Base-by-base conservation (phyloP, 2,888 invertebrate species). In the Archips crataeganus region DNA sequence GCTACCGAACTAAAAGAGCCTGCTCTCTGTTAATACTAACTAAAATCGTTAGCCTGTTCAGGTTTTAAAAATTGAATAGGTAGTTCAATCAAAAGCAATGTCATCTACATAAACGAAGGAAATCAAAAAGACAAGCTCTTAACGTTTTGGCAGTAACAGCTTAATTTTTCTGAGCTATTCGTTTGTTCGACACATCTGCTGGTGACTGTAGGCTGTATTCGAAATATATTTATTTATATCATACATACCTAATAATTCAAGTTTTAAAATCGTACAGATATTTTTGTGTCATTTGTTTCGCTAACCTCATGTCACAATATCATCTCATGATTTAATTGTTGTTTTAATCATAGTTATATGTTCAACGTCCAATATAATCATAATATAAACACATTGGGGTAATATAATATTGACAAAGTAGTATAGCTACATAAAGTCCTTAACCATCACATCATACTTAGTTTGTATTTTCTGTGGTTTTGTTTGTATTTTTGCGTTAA, bases 401-500 rank as follows among this genome's bases (percentile, higher is more conserved):
- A 11, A 45, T 11, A 45, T 45, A 45, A 45, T 11, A 45, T 15
- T 51, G 15, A 51, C 15, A n/a, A n/a, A n/a, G 51, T 13, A 51
- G 13, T 3, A 6, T 51, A 23, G 9, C 15, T 23, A 9, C 57
- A 57, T 57, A 3, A 10, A 47, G 13, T 2, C 34, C 34, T 47
- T 39, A 39, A 49, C 49, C 39, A 70, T 54, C 54, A 51, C 42
- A 9, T 61, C 49, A 49, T 39, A n/a, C n/a, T n/a, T n/a, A 39
- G 10, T 39, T 60, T 65, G 60, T 65, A 39, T 60, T 54, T 42
- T 42, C 15, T 71, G 71, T 65, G 65, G 71, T 66, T 54, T 15
- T 71, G 59, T 71, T 59, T 71, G 59, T 65, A 23, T n/a, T 70
- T 57, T 23, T 70, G 34, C 36, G 15, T 65, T 71, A 71, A 71